A percentile compares a stretch with the other conserved stretches of the same genome.
Evolutionary conservation across 2,888 invertebrate genomes (phyloP).

Genomic region (Drosophila kokeensis): DNA sequence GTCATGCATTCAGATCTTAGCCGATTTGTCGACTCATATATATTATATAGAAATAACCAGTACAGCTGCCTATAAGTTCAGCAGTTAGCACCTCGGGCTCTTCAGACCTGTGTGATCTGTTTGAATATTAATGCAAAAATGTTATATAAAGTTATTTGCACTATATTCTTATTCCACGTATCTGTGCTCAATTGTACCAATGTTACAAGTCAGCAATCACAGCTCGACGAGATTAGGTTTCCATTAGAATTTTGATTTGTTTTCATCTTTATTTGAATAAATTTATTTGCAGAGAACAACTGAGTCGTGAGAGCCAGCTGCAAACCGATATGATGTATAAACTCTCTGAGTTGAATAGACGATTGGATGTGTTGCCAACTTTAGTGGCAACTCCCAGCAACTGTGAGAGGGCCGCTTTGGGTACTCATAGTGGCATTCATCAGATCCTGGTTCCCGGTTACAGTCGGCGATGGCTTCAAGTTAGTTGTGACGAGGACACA

Average conservation of each 20-base stretch:
- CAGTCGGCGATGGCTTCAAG: background rate
- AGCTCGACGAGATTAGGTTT: slow-evolving; percentile 1
- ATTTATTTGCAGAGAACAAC: background rate
- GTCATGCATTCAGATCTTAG: background rate
- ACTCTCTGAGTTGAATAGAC: background rate
- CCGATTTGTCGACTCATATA: background rate
- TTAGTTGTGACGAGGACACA: background rate
- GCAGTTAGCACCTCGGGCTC: background rate
- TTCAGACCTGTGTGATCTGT: background rate
- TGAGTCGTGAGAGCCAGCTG: background rate
- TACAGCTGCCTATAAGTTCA: background rate
- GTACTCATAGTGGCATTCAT: background rate
- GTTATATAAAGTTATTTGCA: background rate
- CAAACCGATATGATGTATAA: background rate
- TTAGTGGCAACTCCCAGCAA: background rate
- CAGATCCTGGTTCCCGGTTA: background rate
- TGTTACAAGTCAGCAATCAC: background rate
- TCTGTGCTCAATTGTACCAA: background rate
- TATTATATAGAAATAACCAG: background rate
- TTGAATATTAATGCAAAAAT: background rate
- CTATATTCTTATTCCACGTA: background rate
- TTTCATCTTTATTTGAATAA: background rate
- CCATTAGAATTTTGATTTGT: background rate
- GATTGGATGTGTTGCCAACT: background rate
- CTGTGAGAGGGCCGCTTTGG: background rate